A percentile compares a stretch with the other conserved stretches of the same genome.
Conservation (phyloP, 2,113 vertebrate genomes). For the Dendropsophus ebraccatus region DNA sequence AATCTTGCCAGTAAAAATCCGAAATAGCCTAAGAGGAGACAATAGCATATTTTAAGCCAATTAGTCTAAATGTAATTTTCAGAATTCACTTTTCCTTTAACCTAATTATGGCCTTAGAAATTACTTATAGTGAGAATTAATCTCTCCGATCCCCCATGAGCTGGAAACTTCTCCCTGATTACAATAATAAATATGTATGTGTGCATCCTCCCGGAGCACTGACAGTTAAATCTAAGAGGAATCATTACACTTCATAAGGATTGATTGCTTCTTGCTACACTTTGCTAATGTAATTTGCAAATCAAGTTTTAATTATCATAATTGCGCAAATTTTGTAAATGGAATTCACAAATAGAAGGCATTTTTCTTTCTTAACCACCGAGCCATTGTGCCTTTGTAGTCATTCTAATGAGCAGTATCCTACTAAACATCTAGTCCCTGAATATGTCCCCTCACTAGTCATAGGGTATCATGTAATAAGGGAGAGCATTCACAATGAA, state of each 20-base stretch:
- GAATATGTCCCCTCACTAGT: neutral
- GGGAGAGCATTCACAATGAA: neutral
- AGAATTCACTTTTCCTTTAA: too few species aligned
- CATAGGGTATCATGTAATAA: neutral
- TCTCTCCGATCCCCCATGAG: neutral
- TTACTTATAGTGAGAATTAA: constrained; percentile 24
- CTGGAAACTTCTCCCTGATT: constrained; percentile 37
- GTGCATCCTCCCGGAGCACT: constrained; percentile 35
- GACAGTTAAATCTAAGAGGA: constrained; percentile 50
- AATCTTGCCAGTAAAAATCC: neutral
- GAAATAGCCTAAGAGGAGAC: neutral
- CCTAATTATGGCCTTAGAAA: too few species aligned
- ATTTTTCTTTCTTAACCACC: neutral
- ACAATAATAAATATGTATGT: constrained; percentile 52
- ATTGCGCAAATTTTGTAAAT: constrained; percentile 30
- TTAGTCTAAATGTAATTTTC: neutral
- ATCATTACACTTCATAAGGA: constrained; percentile 52
- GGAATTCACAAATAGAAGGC: constrained; percentile 34
- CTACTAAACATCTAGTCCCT: neutral
- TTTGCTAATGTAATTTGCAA: constrained; percentile 55
- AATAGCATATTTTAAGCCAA: neutral
- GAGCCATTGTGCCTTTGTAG: neutral
- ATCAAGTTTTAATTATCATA: constrained; percentile 54
- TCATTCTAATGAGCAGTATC: neutral
- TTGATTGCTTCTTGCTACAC: constrained; percentile 52